Conservation (phyloP, 2,113 vertebrate species). For the Paralichthys olivaceus region DNA sequence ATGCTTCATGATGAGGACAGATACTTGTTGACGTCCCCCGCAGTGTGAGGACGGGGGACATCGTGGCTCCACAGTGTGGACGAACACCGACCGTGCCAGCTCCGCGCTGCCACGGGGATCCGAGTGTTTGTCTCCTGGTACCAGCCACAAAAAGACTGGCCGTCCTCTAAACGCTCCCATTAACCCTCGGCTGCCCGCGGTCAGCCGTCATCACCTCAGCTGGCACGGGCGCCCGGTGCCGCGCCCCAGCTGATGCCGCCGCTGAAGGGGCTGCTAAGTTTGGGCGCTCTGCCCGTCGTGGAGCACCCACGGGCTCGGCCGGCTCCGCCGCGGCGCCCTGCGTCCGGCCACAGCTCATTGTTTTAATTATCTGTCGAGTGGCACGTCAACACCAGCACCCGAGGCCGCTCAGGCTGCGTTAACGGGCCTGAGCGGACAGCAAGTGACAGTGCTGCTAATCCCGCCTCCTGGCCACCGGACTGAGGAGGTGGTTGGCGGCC, state of each 20-base stretch:
- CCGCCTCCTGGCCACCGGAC: slow-evolving; percentile 40
- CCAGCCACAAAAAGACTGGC: slow-evolving; percentile 59
- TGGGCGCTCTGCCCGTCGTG: slow-evolving; percentile 46
- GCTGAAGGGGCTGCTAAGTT: slow-evolving; percentile 72
- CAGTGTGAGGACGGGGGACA: not conserved
- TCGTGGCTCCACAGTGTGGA: not conserved
- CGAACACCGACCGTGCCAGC: slow-evolving; percentile 28
- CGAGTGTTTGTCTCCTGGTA: not conserved
- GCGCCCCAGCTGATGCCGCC: slow-evolving; percentile 62
- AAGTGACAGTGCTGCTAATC: slow-evolving; percentile 65
- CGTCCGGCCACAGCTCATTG: slow-evolving; percentile 60
- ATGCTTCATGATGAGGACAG: not conserved
- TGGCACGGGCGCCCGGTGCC: slow-evolving; percentile 42
- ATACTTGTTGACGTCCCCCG: slow-evolving; percentile 50
- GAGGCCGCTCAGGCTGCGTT: slow-evolving; percentile 30
- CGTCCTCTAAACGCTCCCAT: slow-evolving; percentile 78
- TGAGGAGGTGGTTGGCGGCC: slow-evolving; percentile 69
- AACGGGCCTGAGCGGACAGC: slow-evolving; percentile 36
- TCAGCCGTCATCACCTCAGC: slow-evolving; percentile 73
- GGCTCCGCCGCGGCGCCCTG: slow-evolving; percentile 4
- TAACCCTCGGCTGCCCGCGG: slow-evolving; percentile 69
- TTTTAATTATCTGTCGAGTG: slow-evolving; percentile 77
- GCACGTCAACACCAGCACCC: slow-evolving; percentile 60
- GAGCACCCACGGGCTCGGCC: slow-evolving; percentile 14
- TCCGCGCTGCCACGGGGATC: slow-evolving; percentile 29